Percentiles rank a stretch among this genome's conserved stretches.
Evolutionary conservation across 2,113 vertebrate genomes (phyloP).

Genomic region (Psittacula cyanocephala): DNA sequence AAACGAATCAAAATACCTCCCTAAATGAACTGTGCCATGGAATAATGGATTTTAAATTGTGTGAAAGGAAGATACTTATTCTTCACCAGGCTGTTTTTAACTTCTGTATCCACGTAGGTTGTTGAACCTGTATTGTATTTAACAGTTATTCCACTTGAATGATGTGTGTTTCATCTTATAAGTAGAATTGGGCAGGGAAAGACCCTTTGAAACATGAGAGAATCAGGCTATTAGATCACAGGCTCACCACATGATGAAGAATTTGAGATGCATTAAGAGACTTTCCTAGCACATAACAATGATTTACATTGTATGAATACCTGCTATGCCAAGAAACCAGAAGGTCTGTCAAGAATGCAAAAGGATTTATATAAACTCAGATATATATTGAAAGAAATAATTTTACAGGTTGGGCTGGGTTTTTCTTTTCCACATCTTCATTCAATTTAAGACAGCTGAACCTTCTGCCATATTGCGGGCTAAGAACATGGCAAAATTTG

Average conservation of each 20-base stretch:
- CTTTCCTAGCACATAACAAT: neutral
- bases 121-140: neutral
- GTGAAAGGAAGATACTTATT: neutral
- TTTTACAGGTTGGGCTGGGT: neutral
- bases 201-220: neutral
- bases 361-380: neutral
- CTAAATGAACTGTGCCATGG: neutral
- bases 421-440: neutral
- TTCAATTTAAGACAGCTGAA: neutral
- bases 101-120: neutral
- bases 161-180: neutral
- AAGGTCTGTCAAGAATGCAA: neutral
- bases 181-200: neutral
- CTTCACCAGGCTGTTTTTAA: neutral
- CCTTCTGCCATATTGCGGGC: neutral
- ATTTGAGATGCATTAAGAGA: neutral
- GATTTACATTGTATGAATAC: neutral
- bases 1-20: neutral
- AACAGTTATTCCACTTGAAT: neutral
- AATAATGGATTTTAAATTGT: neutral
- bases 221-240: neutral
- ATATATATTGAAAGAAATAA: neutral
- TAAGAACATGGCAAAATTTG: neutral
- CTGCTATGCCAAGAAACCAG: neutral
- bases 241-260: neutral